These are phyloP conservation scores for Gobionotothen gibberifrons DNA, from an alignment of 2,797 vertebrate genomes.

Conservation along the genomic window DNA sequence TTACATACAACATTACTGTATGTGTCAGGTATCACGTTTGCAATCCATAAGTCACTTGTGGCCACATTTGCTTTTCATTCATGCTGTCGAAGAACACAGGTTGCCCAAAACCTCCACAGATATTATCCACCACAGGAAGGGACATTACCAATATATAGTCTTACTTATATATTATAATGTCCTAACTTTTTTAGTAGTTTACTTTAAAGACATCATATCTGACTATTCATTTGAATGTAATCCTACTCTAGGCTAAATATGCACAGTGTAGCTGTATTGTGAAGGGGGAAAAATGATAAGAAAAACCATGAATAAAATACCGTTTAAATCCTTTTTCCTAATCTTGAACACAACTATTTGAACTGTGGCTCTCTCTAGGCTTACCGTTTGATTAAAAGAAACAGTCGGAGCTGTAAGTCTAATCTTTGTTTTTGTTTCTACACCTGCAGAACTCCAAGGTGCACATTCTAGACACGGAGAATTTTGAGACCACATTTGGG, in stretches of 20 bases:
- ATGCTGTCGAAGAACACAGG: not conserved
- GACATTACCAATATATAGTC: not conserved
- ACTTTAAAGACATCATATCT: not conserved
- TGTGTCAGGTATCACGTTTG: not conserved
- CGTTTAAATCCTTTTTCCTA: not conserved
- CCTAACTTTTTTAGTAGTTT: not conserved
- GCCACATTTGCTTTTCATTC: not conserved
- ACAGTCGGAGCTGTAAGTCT: not conserved
- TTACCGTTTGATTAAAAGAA: not conserved
- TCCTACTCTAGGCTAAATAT: not conserved
- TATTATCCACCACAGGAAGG: not conserved
- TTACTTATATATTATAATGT: no score
- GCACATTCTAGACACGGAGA: constrained; percentile 97
- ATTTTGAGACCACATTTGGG: constrained; percentile 95
- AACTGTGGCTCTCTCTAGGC: not conserved
- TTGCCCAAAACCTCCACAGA: not conserved
- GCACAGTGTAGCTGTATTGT: not conserved
- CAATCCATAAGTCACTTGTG: not conserved
- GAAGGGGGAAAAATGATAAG: not conserved
- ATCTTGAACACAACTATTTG: not conserved
- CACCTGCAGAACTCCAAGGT: constrained; percentile 91
- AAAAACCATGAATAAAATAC: not conserved
- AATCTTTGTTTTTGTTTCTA: not conserved
- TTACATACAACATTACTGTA: not conserved
- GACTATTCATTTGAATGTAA: not conserved